Percentiles rank a stretch among this genome's conserved stretches.
phyloP scores from a whole-genome alignment of 2,888 invertebrate genomes.

The Adela reaumurella region DNA sequence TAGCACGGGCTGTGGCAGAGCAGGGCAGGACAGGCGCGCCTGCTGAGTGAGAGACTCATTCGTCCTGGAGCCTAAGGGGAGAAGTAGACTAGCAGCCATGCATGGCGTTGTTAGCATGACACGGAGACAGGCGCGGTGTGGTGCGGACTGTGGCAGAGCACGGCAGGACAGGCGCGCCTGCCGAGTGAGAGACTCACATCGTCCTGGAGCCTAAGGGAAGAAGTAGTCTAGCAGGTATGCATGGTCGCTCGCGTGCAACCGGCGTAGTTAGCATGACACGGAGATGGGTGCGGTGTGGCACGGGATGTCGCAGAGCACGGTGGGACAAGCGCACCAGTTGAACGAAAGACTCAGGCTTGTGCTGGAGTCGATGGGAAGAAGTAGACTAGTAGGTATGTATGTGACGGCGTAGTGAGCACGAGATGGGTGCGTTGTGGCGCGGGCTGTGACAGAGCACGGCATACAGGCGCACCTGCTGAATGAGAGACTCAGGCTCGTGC shows the following conservation, averaged over 20 bases:
- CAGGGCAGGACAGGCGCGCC: too few relatives aligned
- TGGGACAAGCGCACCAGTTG: constrained; percentile 72
- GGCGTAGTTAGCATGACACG: too few relatives aligned
- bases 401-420: too few relatives aligned
- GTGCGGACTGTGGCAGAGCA: constrained; percentile 59
- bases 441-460: too few relatives aligned
- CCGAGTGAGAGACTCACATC: constrained; percentile 90
- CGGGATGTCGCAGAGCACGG: constrained; percentile 55
- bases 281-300: constrained; percentile 60
- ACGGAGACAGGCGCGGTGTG: constrained; percentile 38
- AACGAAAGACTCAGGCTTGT: constrained; percentile 87
- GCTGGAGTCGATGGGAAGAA: constrained; percentile 82
- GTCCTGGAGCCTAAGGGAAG: constrained; percentile 95
- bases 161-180: constrained; percentile 68
- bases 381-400: too few relatives aligned
- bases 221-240: constrained; percentile 66
- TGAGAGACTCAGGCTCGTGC: too few relatives aligned
- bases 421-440: too few relatives aligned
- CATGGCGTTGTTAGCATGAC: constrained; percentile 12
- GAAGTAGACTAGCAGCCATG: constrained; percentile 72
- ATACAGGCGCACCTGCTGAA: too few relatives aligned
- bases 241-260: too few relatives aligned
- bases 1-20: too few relatives aligned
- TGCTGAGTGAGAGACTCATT: too few relatives aligned
- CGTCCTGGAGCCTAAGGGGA: constrained; percentile 92